phyloP scores from a whole-genome alignment of 37 sponge, comb jelly and placozoan species.

The Halisarca cf. caerulea region DNA sequence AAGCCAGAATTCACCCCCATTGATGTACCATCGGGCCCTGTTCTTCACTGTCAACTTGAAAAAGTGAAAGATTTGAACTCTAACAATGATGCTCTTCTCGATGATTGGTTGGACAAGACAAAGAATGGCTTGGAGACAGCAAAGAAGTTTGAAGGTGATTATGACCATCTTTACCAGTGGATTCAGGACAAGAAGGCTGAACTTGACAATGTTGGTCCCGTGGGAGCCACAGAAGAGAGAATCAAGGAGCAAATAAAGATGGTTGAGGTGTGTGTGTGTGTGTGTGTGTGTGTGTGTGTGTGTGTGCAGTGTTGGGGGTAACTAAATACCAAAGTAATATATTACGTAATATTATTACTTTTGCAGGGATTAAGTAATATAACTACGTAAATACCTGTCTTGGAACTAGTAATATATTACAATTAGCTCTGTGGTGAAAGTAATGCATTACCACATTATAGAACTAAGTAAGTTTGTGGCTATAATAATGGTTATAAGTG shows the following conservation, averaged over 20 bases:
- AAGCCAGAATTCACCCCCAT: neutral
- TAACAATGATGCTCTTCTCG: neutral
- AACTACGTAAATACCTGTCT: too few relatives aligned
- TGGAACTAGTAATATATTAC: too few relatives aligned
- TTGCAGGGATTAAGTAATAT: too few relatives aligned
- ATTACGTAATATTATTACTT: too few relatives aligned
- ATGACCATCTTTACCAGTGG: constrained; percentile 40
- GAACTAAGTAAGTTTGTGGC: too few relatives aligned
- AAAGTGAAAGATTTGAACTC: neutral
- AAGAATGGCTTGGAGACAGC: neutral
- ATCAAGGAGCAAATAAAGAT: constrained; percentile 42
- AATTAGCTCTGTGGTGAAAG: too few relatives aligned
- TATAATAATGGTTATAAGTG: too few relatives aligned
- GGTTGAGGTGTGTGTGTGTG: constrained; percentile 11
- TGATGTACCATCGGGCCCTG: neutral
- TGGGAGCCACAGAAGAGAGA: constrained; percentile 42
- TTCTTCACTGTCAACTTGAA: constrained; percentile 8
- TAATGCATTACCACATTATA: too few relatives aligned
- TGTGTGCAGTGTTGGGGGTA: too few relatives aligned
- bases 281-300: too few relatives aligned
- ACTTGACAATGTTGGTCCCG: constrained; percentile 13
- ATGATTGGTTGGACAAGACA: neutral
- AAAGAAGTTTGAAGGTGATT: constrained; percentile 29
- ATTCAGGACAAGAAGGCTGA: constrained; percentile 18
- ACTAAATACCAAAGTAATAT: too few relatives aligned